Evolutionary conservation across 2,888 invertebrate genomes (phyloP).

Genomic region (Carcina quercana): DNA sequence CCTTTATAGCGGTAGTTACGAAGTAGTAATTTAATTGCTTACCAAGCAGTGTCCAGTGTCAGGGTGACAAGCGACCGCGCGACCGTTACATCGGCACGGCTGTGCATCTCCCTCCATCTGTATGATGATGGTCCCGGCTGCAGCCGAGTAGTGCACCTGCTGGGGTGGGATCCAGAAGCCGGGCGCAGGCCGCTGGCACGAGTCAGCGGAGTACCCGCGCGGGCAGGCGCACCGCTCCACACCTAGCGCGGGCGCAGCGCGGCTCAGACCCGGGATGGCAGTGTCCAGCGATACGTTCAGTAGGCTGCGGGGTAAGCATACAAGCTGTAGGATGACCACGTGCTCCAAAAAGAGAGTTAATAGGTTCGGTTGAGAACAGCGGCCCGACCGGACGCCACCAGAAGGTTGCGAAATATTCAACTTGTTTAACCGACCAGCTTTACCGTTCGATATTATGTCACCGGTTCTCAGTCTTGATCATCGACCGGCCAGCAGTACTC

Average conservation of each 20-base stretch:
- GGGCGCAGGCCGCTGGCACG: conserved; percentile 91
- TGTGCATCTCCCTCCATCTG: conserved; percentile 85
- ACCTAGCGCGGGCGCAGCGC: conserved; percentile 82
- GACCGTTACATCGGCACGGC: conserved; percentile 87
- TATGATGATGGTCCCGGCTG: conserved; percentile 82
- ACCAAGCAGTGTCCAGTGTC: conserved; percentile 92
- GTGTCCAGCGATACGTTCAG: conserved; percentile 88
- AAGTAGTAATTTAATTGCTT: conserved; percentile 30
- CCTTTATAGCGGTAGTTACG: too few species aligned
- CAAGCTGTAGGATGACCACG: too few species aligned
- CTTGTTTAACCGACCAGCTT: too few species aligned
- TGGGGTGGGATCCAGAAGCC: conserved; percentile 85
- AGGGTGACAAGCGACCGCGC: conserved; percentile 84
- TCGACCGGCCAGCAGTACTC: too few species aligned
- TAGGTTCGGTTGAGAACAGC: too few species aligned
- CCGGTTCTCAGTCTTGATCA: not conserved
- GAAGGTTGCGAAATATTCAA: too few species aligned
- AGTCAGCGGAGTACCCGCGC: conserved; percentile 84
- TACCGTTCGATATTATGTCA: too few species aligned
- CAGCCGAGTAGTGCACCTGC: conserved; percentile 44
- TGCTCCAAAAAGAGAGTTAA: too few species aligned
- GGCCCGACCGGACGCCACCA: too few species aligned
- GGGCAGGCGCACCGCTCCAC: conserved; percentile 93
- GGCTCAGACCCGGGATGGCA: conserved; percentile 80
- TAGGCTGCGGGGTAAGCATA: conserved; percentile 54